Base-by-base conservation (phyloP, 2,888 invertebrate genomes). In the Chaetoderma sp. region DNA sequence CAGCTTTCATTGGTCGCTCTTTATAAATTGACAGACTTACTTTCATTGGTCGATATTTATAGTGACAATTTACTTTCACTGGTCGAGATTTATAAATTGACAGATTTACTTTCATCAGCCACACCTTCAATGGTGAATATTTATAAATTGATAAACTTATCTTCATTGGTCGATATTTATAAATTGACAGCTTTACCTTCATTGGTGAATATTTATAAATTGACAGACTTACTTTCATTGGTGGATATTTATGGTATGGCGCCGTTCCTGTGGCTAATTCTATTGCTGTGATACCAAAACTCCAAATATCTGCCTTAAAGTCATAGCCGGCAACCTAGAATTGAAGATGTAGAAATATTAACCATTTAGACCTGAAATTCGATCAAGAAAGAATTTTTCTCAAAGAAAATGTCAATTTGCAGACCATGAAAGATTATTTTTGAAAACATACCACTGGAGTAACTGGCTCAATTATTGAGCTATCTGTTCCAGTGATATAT, bases 171-270 rank as follows among this genome's bases (percentile, higher is more conserved):
- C n/a, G n/a, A n/a, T n/a, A n/a, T n/a, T n/a, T n/a, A n/a, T n/a
- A 36, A n/a, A 36, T 36, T 10, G 23, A 4, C 16, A 13, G 2
- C 30, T 36, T 64, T 71, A 86, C 86, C 89, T 99, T 99, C 98
- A 99, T 98, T 0, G 99, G 97, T 33, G 99, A 97, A 86, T 95
- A 98, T 13, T 36, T 36, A 13, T 10, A 36, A n/a, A 36, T 36
- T 10, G 23, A 4, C 16, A 13, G 2, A 36, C 42, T 64, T 71
- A 86, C 86, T 89, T 99, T 99, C 98, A 99, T 98, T 0, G 99
- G 97, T 33, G 99, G 97, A 86, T 95, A 98, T 86, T 96, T 98
- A 86, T 98, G 98, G 86, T 99, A 99, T 0, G 99, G 99, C 0
- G 99, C 98, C 0, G 97, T 97, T 16, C 88, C 88, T 1, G 96